Base-by-base conservation (phyloP, 2,888 invertebrate species). In the Arrhopalites spinosus region DNA sequence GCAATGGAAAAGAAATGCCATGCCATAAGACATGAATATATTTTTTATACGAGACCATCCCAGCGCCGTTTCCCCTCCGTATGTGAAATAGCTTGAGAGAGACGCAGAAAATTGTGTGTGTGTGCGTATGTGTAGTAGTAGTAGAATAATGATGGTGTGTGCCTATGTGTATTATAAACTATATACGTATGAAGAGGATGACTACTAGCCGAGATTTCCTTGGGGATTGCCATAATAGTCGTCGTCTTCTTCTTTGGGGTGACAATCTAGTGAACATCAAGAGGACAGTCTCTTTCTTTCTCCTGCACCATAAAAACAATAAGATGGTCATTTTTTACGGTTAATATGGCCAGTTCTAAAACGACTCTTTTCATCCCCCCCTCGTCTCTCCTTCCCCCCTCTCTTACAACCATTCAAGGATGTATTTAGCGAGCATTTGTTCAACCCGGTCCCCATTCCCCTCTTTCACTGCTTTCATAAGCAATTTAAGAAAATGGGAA, bases 281-380 rank as follows among this genome's bases (percentile, higher is more conserved):
- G 66, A 43, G 73, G 66, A n/a, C 63, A 36, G 3, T 11, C 66
- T 27, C 23, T 27, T 53, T 27, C 27, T 23, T 53, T 66, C 66
- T 73, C 67, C 73, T 73, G 53, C 73, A 36, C 73, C 73, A 73
- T 74, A 74, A 74, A 74, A 74, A 74, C 74, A 74, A 74, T 74
- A 74, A 74, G 68, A 74, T 7, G 36, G 74, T 68, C 74, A 74
- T 74, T 74, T 74, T 74, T 59, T 74, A 50, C 20, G 5, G 36
- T 74, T 74, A 74, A 67, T 53, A 74, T 68, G 74, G 68, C 74
- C 74, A 74, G 20, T 43, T 59, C 29, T 25, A 45, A 53, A 68
- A 68, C 68, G 59, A 59, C 74, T 59, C 59, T 47, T 64, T 66
- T 25, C 36, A 20, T 36, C 30, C 50, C 73, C 25, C 66, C 29